Base-by-base conservation (phyloP, 1,140 invertebrate genomes). In the Drosophila malerkotliana region DNA sequence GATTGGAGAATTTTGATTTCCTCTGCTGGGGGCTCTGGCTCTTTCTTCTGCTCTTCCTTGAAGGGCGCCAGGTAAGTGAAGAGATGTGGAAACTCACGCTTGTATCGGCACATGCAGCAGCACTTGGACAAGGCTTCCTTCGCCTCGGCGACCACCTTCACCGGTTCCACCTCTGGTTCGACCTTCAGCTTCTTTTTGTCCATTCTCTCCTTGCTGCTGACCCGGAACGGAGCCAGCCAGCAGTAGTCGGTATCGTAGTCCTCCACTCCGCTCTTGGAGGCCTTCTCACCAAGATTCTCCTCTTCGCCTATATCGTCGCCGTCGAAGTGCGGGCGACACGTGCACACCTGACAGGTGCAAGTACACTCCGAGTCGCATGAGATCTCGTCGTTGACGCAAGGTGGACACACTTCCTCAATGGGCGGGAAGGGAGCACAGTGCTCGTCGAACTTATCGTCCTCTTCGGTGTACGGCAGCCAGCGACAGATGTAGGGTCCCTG, bases 401-500 rank as follows among this genome's bases (percentile, higher is more conserved):
- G 72, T 0, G 49, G 67, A 15, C 83, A 88, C 4, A 88, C 28
- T 10, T 34, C 51, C 1, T 57, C 60, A 49, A 77, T 41, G 9
- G 79, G 77, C 2, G 78, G 76, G 1, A 18, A 63, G 12, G 84
- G 55, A 7, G 69, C 76, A 9, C 9, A 9, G 12, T 83, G 83
- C 12, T 79, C 52, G 5, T 49, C 18, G 14, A 58, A 77, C 26
- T 57, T 41, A 6, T 81, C 74, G 10, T 77, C 75, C 30, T 82
- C 67, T 4, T 72, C 73, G 0, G 71, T 56, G 24, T 28, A 79
- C 15, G 68, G 53, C 26, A 84, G 15, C 90, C 90, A 91, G 10
- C 79, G 82, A 34, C 90, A 91, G 4, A 72, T 56, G 34, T 74
- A 91, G 0, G 90, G 82, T 0, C 90, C 90, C 45, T 91, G 90